Evolutionary conservation across 2,113 vertebrate genomes (phyloP), one percentile per base, ranked within the genome.

Genomic region (Strix aluco): DNA sequence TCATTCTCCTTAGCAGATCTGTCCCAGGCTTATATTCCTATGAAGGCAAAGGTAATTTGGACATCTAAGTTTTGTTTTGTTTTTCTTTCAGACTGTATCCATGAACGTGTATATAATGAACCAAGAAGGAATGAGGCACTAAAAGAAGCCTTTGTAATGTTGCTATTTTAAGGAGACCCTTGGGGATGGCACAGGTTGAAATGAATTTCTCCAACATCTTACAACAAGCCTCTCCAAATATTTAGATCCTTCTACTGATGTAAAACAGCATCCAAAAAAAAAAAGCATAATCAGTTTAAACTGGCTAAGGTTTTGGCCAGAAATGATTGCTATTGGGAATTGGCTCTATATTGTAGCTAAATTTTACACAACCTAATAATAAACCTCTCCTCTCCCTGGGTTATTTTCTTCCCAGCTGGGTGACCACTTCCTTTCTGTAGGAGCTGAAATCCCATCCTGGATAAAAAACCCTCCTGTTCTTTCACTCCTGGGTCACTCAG

Each of bases 21-120:
- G 3, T 61, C 46, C 61, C 38, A 70, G 75, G 30, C 42, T 58
- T 8, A 6, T n/a, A 1, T 12, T 40, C 46, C 51, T 44, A 16
- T 36, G 40, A 3, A 81, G 65, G 66, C 46, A 46, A 8, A 57
- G 46, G 71, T 73, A 47, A n/a, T 57, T 72, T 1, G 30, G 46
- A 22, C 30, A 25, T 13, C 15, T 57, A 25, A n/a, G 42, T 26
- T 86, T 29, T 66, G 62, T 42, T 77, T 16, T 23, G 40, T 20
- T 91, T 88, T 85, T n/a, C 58, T 82, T 65, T 57, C 71, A 1
- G 21, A 11, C n/a, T n/a, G 63, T 26, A 16, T 77, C 88, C 49
- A 2, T 0, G 66, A 42, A 9, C 0, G 2, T 77, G 77, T 32
- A 36, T 67, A 22, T 4, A 5, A 29, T 5, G 62, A 55, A 38